Evolutionary conservation across 2,888 invertebrate genomes (phyloP).

Genomic region (Eristalis arbustorum): DNA sequence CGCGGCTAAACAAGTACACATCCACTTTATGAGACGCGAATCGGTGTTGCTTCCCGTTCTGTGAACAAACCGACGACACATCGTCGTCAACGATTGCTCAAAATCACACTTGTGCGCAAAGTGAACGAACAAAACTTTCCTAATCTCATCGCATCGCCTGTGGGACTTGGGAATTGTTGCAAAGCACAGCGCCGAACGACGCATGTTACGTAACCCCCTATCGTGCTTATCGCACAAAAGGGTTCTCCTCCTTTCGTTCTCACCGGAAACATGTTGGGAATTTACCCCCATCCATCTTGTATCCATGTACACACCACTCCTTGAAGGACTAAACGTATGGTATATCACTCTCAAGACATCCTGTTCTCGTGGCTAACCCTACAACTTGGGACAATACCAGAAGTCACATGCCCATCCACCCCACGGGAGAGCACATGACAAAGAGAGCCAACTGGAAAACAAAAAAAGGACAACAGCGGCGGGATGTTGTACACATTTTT

Average conservation of each 20-base stretch:
- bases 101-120: background rate
- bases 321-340: conserved; percentile 16
- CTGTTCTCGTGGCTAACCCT: conserved; percentile 39
- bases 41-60: background rate
- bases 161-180: conserved; percentile 5
- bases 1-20: background rate
- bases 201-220: conserved; percentile 18
- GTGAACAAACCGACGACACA: background rate
- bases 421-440: background rate
- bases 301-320: conserved; percentile 27
- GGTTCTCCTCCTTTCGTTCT: conserved; percentile 16
- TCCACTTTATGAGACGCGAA: background rate
- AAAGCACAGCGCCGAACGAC: conserved; percentile 9
- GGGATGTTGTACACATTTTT: conserved; percentile 36
- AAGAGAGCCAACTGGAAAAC: background rate
- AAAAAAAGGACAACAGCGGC: background rate
- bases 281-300: background rate
- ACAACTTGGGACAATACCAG: conserved; percentile 27
- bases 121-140: background rate
- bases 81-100: background rate
- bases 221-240: conserved; percentile 42
- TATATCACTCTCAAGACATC: conserved; percentile 33
- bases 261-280: conserved; percentile 9
- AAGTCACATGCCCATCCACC: conserved; percentile 18
- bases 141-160: background rate